Evolutionary conservation across 2,113 vertebrate genomes (phyloP).

Genomic region (Cervus canadensis): DNA sequence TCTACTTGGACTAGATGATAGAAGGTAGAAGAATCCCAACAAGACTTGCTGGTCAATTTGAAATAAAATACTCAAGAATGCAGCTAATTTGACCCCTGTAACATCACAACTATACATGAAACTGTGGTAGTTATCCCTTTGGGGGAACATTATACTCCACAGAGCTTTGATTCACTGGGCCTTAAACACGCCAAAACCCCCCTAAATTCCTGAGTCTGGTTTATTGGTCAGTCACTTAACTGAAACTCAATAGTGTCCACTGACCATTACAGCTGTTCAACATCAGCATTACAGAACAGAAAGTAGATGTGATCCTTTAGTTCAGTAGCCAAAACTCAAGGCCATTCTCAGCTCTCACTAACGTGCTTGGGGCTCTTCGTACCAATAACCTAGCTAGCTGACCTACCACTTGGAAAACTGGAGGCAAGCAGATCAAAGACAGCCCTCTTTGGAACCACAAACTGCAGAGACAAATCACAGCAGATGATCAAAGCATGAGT

Average conservation of each 20-base stretch:
- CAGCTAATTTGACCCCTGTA: background rate
- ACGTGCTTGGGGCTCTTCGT: background rate
- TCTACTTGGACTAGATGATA: background rate
- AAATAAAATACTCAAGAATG: background rate
- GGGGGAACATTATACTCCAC: background rate
- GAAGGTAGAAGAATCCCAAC: background rate
- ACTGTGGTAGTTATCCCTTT: background rate
- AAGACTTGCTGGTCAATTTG: background rate
- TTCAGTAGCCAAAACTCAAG: background rate
- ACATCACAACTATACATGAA: background rate
- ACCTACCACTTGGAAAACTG: background rate
- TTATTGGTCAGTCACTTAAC: background rate
- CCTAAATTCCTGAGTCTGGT: background rate
- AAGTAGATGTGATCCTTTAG: background rate
- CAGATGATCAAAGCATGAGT: background rate
- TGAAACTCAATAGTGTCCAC: background rate
- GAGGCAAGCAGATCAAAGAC: background rate
- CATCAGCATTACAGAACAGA: background rate
- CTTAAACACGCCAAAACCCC: background rate
- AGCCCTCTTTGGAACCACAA: background rate
- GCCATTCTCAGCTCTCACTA: background rate
- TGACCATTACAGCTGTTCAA: background rate
- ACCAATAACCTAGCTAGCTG: background rate
- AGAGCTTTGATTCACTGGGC: background rate
- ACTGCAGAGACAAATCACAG: background rate